These are phyloP conservation scores for Luperina testacea DNA, from an alignment of 2,888 invertebrate genomes.

Conservation along the genomic window DNA sequence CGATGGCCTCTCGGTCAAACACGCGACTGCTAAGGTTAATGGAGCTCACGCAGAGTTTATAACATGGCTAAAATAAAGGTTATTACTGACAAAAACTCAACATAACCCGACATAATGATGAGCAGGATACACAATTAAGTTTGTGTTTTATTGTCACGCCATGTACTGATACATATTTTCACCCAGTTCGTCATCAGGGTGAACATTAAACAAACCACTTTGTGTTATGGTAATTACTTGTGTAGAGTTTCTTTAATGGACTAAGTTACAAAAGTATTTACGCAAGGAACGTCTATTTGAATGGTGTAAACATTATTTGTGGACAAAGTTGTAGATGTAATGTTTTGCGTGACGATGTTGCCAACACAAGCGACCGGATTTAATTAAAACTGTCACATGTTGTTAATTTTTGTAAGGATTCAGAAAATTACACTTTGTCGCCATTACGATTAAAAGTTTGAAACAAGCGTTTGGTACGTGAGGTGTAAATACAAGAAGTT, in stretches of 20 bases:
- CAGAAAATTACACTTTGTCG: slow-evolving; percentile 39
- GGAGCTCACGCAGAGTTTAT: slow-evolving; percentile 82
- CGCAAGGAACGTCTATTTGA: slow-evolving; percentile 85
- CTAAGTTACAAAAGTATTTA: slow-evolving; percentile 86
- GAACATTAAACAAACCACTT: slow-evolving; percentile 80
- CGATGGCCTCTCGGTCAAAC: slow-evolving; percentile 86
- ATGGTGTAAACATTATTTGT: slow-evolving; percentile 88
- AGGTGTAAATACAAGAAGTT: slow-evolving; percentile 15
- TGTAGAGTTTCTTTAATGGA: slow-evolving; percentile 85
- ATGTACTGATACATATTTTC: slow-evolving; percentile 66
- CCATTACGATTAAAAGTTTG: slow-evolving; percentile 54
- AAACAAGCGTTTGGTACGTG: slow-evolving; percentile 44
- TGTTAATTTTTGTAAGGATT: slow-evolving; percentile 66
- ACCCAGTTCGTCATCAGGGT: slow-evolving; percentile 75
- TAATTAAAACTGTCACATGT: slow-evolving; percentile 82
- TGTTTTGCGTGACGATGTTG: slow-evolving; percentile 81
- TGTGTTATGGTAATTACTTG: slow-evolving; percentile 86
- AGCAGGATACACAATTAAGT: slow-evolving; percentile 50
- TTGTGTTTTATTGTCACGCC: slow-evolving; percentile 61
- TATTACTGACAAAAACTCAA: slow-evolving; percentile 66
- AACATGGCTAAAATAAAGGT: slow-evolving; percentile 80
- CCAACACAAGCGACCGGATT: slow-evolving; percentile 80
- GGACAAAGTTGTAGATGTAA: slow-evolving; percentile 84
- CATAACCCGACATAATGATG: slow-evolving; percentile 48
- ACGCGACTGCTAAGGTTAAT: slow-evolving; percentile 85